Conservation (phyloP, 1,140 invertebrate species). For the Zaprionus inermis region DNA sequence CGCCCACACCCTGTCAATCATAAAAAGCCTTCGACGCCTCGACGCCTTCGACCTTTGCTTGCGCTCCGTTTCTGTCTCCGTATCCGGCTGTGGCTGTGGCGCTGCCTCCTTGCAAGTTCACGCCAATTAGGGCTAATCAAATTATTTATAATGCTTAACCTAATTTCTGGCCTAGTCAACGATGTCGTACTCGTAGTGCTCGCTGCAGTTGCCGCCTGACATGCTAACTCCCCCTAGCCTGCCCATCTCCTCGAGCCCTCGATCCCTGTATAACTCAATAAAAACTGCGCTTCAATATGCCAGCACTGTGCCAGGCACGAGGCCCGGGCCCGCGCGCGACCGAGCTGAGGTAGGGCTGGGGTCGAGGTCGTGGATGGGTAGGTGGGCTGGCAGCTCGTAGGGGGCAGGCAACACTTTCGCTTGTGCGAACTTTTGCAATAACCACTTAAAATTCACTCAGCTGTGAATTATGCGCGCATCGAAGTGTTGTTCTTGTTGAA, state of each 20-base stretch:
- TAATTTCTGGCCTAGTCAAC: slow-evolving; percentile 70
- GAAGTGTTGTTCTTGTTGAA: slow-evolving; percentile 73
- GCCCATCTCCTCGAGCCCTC: neutral
- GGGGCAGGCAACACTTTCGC: slow-evolving; percentile 71
- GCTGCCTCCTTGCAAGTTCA: slow-evolving; percentile 62
- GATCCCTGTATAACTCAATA: slow-evolving; percentile 64
- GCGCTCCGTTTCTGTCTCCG: neutral
- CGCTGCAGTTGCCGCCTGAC: slow-evolving; percentile 6
- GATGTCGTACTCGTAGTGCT: slow-evolving; percentile 38
- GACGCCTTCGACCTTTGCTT: slow-evolving; percentile 28
- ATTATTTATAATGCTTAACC: slow-evolving; percentile 83
- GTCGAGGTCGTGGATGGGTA: neutral
- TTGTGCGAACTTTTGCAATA: slow-evolving; percentile 78
- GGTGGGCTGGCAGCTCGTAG: neutral
- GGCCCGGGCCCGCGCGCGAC: neutral
- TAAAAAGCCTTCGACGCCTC: slow-evolving; percentile 40
- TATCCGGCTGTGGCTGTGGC: slow-evolving; percentile 2
- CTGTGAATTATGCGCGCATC: slow-evolving; percentile 80
- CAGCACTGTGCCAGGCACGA: slow-evolving; percentile 31
- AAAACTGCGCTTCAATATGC: slow-evolving; percentile 63
- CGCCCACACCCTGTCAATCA: slow-evolving; percentile 64
- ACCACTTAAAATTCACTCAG: slow-evolving; percentile 83
- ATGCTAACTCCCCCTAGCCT: neutral
- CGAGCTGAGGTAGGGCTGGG: neutral
- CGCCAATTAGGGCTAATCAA: slow-evolving; percentile 80